Conservation (phyloP, 2,888 invertebrate species). For the Anodontia alba region DNA sequence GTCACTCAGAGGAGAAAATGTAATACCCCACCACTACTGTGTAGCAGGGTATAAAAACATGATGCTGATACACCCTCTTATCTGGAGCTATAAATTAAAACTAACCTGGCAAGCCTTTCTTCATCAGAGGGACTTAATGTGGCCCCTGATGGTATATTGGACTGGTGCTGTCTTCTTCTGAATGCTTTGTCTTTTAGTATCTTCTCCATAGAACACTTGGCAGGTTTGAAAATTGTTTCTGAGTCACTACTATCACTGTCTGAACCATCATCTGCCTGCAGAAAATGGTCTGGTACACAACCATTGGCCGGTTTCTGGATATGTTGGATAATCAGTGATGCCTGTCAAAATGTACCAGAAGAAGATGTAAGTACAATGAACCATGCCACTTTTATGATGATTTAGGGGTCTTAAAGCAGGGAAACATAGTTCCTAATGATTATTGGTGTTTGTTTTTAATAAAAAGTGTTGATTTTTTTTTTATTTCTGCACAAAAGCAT, state of each 20-base stretch:
- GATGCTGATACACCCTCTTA: too few relatives aligned
- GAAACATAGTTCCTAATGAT: too few relatives aligned
- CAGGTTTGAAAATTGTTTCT: constrained; percentile 40
- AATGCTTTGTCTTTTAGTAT: constrained; percentile 12
- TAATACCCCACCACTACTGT: too few relatives aligned
- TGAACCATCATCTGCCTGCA: constrained; percentile 38
- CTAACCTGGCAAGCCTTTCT: constrained; percentile 75
- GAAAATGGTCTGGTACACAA: constrained; percentile 68
- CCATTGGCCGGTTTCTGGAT: constrained; percentile 79
- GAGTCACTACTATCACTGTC: constrained; percentile 47
- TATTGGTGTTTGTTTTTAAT: too few relatives aligned
- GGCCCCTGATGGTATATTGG: background rate
- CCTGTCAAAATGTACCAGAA: constrained; percentile 54
- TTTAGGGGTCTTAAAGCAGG: too few relatives aligned
- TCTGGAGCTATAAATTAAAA: background rate
- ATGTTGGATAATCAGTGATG: constrained; percentile 72
- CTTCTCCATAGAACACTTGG: constrained; percentile 29
- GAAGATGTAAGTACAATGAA: background rate
- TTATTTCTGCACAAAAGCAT: too few relatives aligned
- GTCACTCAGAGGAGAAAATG: too few relatives aligned
- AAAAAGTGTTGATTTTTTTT: too few relatives aligned
- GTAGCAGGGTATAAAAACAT: too few relatives aligned
- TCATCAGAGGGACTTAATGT: constrained; percentile 55
- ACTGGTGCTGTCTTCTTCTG: background rate
- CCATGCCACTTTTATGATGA: background rate